phyloP scores from a whole-genome alignment of 1,140 invertebrate species.

The Ditylenchus dipsaci region DNA sequence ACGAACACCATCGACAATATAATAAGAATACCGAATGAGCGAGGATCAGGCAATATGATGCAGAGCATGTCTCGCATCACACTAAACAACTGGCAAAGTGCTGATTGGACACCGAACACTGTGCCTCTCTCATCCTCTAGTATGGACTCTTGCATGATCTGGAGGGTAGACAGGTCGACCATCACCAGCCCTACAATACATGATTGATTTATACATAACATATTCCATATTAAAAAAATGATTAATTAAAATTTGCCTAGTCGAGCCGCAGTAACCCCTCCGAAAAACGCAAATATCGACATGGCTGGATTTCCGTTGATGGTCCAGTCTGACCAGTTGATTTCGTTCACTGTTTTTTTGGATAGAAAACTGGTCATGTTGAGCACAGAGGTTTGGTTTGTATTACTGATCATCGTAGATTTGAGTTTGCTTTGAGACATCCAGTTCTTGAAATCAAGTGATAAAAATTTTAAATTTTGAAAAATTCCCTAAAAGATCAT shows the following conservation, averaged over 20 bases:
- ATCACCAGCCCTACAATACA: constrained; percentile 22
- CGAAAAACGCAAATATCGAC: not conserved
- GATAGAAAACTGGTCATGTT: too few relatives aligned
- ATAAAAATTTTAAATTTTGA: too few relatives aligned
- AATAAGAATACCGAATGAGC: constrained; percentile 18
- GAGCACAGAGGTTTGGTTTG: too few relatives aligned
- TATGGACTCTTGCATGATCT: constrained; percentile 24
- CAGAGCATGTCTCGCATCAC: constrained; percentile 5
- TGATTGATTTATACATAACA: too few relatives aligned
- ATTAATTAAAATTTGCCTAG: not conserved
- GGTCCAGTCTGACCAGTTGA: too few relatives aligned
- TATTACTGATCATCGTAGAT: too few relatives aligned
- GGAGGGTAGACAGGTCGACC: constrained; percentile 17
- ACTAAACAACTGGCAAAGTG: constrained; percentile 14
- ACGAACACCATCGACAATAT: constrained; percentile 3
- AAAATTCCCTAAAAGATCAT: too few relatives aligned
- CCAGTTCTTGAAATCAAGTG: too few relatives aligned
- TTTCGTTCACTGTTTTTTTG: too few relatives aligned
- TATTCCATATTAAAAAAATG: too few relatives aligned
- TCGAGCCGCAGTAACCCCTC: constrained; percentile 11
- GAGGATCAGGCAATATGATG: constrained; percentile 12
- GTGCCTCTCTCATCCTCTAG: constrained; percentile 10
- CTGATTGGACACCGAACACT: constrained; percentile 19
- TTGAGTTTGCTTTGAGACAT: too few relatives aligned
- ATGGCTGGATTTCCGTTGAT: too few relatives aligned